phyloP scores from a whole-genome alignment of 2,888 invertebrate species.

The Cryptocephalus moraei region DNA sequence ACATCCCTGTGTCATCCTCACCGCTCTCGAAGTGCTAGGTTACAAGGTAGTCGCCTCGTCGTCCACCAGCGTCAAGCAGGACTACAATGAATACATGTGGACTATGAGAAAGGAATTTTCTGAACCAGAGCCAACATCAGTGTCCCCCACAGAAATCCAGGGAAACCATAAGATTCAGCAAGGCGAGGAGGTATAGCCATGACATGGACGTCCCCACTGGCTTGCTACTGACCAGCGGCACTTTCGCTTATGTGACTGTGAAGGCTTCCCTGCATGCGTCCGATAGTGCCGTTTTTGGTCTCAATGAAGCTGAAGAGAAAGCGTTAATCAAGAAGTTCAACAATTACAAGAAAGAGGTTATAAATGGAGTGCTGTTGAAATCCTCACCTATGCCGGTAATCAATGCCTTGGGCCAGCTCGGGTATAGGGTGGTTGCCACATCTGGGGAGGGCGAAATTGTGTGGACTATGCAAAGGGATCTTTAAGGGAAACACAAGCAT shows the following conservation, averaged over 20 bases:
- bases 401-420: conserved; percentile 65
- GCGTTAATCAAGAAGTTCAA: conserved; percentile 62
- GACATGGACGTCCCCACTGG: conserved; percentile 36
- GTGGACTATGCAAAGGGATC: conserved; percentile 74
- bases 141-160: conserved; percentile 8
- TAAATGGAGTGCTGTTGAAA: conserved; percentile 65
- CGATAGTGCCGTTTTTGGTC: conserved; percentile 67
- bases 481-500: conserved; percentile 30
- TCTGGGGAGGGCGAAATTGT: conserved; percentile 74
- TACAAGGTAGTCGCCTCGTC: conserved; percentile 83
- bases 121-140: conserved; percentile 62
- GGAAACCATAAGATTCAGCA: neutral
- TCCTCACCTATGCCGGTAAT: conserved; percentile 59
- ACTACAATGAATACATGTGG: conserved; percentile 89
- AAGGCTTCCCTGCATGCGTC: conserved; percentile 69
- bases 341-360: conserved; percentile 46
- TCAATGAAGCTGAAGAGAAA: conserved; percentile 57
- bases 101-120: conserved; percentile 84
- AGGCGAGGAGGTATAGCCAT: conserved; percentile 8
- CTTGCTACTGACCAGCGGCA: conserved; percentile 40
- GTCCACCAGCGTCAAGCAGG: conserved; percentile 75
- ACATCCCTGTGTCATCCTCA: conserved; percentile 79
- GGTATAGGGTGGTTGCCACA: conserved; percentile 66
- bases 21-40: conserved; percentile 78
- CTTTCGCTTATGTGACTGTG: conserved; percentile 63